Percentiles rank a stretch among this genome's conserved stretches.
Evolutionary conservation across 2,888 invertebrate species (phyloP).

Genomic region (Siphonodentalium dalli): DNA sequence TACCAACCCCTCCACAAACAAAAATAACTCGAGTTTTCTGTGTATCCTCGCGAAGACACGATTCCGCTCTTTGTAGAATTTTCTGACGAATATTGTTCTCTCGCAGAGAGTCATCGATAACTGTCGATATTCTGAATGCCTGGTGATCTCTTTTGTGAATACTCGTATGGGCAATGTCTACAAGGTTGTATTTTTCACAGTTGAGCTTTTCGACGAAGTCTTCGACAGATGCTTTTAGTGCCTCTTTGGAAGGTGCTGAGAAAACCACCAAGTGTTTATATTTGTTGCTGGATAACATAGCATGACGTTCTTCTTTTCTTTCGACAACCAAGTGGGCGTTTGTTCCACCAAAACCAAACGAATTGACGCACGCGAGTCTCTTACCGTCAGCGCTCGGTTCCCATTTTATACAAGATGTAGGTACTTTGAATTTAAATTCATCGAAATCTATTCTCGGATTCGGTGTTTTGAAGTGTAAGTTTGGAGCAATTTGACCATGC

Average conservation of each 20-base stretch:
- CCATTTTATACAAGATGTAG: conserved; percentile 23
- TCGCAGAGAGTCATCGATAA: conserved; percentile 11
- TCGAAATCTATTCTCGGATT: conserved; percentile 36
- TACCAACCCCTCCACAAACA: conserved; percentile 42
- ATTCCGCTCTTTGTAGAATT: background rate
- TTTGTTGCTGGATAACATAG: too few relatives aligned
- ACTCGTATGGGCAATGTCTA: conserved; percentile 9
- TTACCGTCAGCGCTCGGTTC: conserved; percentile 17
- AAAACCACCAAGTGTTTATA: conserved; percentile 10
- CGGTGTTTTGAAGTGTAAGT: conserved; percentile 32
- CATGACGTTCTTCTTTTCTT: too few relatives aligned
- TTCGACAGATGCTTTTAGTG: conserved; percentile 8
- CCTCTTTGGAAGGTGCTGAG: conserved; percentile 7
- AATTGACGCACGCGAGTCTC: conserved; percentile 39
- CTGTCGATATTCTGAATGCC: conserved; percentile 19
- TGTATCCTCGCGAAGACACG: background rate
- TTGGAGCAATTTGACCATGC: conserved; percentile 36
- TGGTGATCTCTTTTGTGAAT: conserved; percentile 19
- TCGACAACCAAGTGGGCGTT: conserved; percentile 45
- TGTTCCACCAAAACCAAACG: conserved; percentile 52
- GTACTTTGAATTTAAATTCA: conserved; percentile 32
- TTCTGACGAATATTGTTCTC: background rate
- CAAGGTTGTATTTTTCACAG: background rate
- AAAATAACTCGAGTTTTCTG: conserved; percentile 26
- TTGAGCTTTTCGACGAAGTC: background rate